A percentile compares a stretch with the other conserved stretches of the same genome.
Conservation (phyloP, 2,888 invertebrate genomes). For the Acronicta aceris region DNA sequence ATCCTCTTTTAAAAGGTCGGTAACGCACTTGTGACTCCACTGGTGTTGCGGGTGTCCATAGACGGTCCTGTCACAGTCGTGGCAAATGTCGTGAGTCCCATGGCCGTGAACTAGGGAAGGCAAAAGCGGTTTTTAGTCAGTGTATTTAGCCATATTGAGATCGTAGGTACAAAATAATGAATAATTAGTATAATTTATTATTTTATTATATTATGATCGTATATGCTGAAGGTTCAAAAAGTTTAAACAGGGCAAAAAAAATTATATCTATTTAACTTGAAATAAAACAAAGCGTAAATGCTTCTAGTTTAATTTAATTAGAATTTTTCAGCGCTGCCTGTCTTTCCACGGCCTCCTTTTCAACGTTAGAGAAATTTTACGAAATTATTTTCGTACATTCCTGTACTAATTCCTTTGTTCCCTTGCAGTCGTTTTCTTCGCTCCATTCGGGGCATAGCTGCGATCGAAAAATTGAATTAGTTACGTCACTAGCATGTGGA, state of each 20-base stretch:
- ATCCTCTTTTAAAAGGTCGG: too few relatives aligned
- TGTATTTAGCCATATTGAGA: too few relatives aligned
- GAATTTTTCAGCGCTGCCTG: background rate
- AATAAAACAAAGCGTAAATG: slow-evolving; percentile 17
- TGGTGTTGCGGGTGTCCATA: too few relatives aligned
- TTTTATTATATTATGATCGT: too few relatives aligned
- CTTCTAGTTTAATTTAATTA: slow-evolving; percentile 16
- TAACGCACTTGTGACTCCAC: too few relatives aligned
- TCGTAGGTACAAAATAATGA: too few relatives aligned
- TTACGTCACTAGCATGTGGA: slow-evolving; percentile 1
- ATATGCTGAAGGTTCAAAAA: too few relatives aligned
- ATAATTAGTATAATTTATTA: too few relatives aligned
- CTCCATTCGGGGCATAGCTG: slow-evolving; percentile 44
- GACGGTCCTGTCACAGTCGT: too few relatives aligned
- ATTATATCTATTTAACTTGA: background rate
- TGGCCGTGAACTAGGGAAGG: too few relatives aligned
- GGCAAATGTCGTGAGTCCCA: too few relatives aligned
- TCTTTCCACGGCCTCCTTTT: background rate
- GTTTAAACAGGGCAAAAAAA: background rate
- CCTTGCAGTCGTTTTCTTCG: slow-evolving; percentile 16
- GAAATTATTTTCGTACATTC: slow-evolving; percentile 20
- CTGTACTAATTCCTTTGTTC: slow-evolving; percentile 16
- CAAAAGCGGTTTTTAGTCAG: too few relatives aligned
- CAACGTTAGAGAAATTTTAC: slow-evolving; percentile 2
- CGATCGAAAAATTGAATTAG: slow-evolving; percentile 11